phyloP scores from a whole-genome alignment of 2,113 vertebrate species.

The Lamprologus tigripictilis region DNA sequence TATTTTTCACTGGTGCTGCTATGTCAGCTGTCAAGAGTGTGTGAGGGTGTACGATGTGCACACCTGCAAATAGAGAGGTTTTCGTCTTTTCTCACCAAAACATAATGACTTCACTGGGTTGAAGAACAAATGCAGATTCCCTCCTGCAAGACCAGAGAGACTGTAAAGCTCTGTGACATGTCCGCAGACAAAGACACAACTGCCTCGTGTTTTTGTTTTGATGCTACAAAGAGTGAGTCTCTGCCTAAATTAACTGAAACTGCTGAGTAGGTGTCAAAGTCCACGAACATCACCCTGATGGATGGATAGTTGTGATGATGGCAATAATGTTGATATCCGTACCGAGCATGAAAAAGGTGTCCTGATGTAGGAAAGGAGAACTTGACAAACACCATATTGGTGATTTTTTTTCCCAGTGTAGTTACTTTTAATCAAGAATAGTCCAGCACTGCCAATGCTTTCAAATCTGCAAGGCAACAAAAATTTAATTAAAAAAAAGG shows the following conservation, averaged over 20 bases:
- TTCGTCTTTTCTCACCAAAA: constrained; percentile 4
- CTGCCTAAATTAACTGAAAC: constrained; percentile 19
- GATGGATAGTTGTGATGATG: neutral
- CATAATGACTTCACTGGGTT: neutral
- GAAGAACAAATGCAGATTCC: neutral
- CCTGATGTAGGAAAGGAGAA: constrained; percentile 24
- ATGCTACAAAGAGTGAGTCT: constrained; percentile 20
- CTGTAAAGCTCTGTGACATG: neutral
- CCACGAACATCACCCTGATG: neutral
- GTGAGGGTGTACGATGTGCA: constrained; percentile 90
- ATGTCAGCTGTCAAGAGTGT: constrained; percentile 98
- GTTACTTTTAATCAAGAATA: constrained; percentile 20
- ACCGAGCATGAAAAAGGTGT: neutral
- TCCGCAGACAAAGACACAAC: neutral
- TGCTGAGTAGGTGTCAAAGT: neutral
- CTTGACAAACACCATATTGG: constrained; percentile 63
- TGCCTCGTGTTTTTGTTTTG: neutral
- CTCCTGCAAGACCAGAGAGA: constrained; percentile 6
- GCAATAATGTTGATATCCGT: neutral
- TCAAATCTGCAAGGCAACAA: neutral
- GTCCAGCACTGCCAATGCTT: constrained; percentile 25
- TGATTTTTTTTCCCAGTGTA: constrained; percentile 28
- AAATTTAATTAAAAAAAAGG: neutral
- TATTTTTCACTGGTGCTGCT: constrained; percentile 99
- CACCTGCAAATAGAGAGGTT: constrained; percentile 86